phyloP scores from a whole-genome alignment of 1,140 invertebrate genomes.

The Chymomyza costata region DNA sequence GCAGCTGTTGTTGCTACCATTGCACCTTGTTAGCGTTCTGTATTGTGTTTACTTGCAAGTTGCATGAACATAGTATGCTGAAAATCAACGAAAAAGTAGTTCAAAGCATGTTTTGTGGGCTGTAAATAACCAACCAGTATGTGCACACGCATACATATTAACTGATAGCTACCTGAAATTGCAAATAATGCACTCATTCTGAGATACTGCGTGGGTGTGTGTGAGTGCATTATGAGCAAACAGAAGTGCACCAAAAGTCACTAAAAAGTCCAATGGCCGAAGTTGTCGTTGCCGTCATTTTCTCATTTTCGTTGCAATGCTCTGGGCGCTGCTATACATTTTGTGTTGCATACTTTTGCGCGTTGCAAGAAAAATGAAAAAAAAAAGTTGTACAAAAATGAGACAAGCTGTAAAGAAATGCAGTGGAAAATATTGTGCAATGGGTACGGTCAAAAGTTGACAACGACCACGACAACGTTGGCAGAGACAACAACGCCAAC shows the following conservation, averaged over 20 bases:
- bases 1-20: too few relatives aligned
- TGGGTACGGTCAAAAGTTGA: constrained; percentile 56
- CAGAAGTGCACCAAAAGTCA: constrained; percentile 39
- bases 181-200: too few relatives aligned
- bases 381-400: background rate
- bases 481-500: constrained; percentile 34
- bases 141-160: background rate
- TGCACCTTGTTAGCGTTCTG: too few relatives aligned
- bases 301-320: too few relatives aligned
- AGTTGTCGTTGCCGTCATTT: background rate
- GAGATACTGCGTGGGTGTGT: too few relatives aligned
- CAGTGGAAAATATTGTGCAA: constrained; percentile 52
- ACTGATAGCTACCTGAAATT: too few relatives aligned
- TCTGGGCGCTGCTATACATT: constrained; percentile 27
- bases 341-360: constrained; percentile 41
- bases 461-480: constrained; percentile 14
- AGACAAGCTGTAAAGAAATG: constrained; percentile 28
- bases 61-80: too few relatives aligned
- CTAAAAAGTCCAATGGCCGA: constrained; percentile 38
- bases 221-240: constrained; percentile 3
- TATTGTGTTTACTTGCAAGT: too few relatives aligned
- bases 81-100: constrained; percentile 1
- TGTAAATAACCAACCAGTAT: constrained; percentile 27
- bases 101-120: constrained; percentile 38
- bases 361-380: constrained; percentile 13